Evolutionary conservation across 2,797 vertebrate species (phyloP).

Genomic region (Oceanodroma leucorhoa): DNA sequence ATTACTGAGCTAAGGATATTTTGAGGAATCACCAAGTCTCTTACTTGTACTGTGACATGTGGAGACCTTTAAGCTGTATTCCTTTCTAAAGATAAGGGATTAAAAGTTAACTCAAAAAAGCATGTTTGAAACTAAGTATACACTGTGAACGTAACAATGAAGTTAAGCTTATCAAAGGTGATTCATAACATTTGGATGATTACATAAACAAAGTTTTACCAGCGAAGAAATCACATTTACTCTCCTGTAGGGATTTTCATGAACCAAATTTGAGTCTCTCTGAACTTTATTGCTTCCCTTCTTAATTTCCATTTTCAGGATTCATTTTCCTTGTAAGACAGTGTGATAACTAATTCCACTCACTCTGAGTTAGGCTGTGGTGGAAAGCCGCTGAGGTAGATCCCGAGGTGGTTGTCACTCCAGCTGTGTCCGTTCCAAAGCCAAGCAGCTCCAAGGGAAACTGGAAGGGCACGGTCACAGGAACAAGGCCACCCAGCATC

Average conservation of each 20-base stretch:
- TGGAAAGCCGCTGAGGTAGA: slow-evolving; percentile 88
- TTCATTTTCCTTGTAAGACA: neutral
- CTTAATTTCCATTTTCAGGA: neutral
- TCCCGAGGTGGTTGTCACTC: slow-evolving; percentile 83
- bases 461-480: slow-evolving; percentile 94
- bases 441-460: slow-evolving; percentile 89
- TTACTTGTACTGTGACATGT: neutral
- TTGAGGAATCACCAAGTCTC: neutral
- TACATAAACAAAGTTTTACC: neutral
- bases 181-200: neutral
- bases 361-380: slow-evolving; percentile 92
- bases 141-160: neutral
- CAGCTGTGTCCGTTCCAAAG: slow-evolving; percentile 83
- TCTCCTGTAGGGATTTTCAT: neutral
- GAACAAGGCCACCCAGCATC: slow-evolving; percentile 94
- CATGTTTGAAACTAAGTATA: neutral
- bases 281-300: neutral
- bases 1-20: neutral
- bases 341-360: slow-evolving; percentile 69
- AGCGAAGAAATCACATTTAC: neutral
- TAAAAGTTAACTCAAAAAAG: neutral
- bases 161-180: neutral
- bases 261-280: neutral
- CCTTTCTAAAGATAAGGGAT: neutral
- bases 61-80: neutral